Conservation (phyloP, 2,888 invertebrate species). For the Yponomeuta evonymella region DNA sequence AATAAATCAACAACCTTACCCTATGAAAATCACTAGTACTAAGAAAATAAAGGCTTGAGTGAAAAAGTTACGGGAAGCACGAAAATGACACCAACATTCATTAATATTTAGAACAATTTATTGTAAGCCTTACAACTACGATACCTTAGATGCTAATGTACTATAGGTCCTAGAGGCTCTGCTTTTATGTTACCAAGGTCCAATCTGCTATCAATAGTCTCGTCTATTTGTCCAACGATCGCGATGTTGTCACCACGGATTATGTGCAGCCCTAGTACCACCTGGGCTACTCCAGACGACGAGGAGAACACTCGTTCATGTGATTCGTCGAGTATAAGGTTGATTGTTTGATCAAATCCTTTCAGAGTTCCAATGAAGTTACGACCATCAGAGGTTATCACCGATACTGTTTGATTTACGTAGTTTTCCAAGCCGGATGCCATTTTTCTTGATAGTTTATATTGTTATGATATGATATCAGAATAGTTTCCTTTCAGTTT, state of each 20-base stretch:
- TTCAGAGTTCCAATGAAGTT: slow-evolving; percentile 98
- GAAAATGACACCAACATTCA: background rate
- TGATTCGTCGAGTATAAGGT: slow-evolving; percentile 97
- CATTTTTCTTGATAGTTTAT: slow-evolving; percentile 63
- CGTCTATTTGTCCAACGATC: slow-evolving; percentile 89
- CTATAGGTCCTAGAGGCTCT: slow-evolving; percentile 88
- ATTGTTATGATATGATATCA: background rate
- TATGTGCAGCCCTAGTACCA: slow-evolving; percentile 97
- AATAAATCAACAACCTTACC: too few relatives aligned
- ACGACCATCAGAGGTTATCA: slow-evolving; percentile 96
- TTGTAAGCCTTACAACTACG: slow-evolving; percentile 2
- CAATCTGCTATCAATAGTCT: slow-evolving; percentile 86
- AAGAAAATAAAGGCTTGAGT: too few relatives aligned
- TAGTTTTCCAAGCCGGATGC: slow-evolving; percentile 91
- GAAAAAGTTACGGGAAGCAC: background rate
- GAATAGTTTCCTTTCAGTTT: background rate
- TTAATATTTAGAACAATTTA: background rate
- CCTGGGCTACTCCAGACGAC: slow-evolving; percentile 87
- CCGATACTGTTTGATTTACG: slow-evolving; percentile 93
- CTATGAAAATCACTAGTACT: too few relatives aligned
- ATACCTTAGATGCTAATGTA: slow-evolving; percentile 69
- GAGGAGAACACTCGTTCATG: slow-evolving; percentile 98
- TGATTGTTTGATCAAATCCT: slow-evolving; percentile 99
- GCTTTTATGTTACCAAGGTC: slow-evolving; percentile 88
- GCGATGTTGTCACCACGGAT: slow-evolving; percentile 99